Percentiles rank a stretch among this genome's conserved stretches.
Conservation (phyloP, 1,140 invertebrate species). For the Pseudomyrmex cubaensis region DNA sequence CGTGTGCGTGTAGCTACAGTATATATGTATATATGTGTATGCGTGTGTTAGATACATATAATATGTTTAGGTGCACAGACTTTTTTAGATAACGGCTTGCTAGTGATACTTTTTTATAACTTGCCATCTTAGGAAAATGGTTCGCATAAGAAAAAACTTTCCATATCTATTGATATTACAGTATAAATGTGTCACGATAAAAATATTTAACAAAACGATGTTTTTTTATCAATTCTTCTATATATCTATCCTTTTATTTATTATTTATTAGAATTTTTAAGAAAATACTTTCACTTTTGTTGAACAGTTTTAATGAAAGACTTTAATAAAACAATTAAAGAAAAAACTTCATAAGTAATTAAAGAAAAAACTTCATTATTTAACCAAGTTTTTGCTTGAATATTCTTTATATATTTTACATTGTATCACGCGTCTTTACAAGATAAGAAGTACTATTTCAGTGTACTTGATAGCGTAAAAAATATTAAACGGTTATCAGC, state of each 20-base stretch:
- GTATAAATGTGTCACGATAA: slow-evolving; percentile 27
- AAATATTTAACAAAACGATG: no score
- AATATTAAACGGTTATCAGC: slow-evolving; percentile 66
- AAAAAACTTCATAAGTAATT: no score
- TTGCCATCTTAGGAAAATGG: slow-evolving; percentile 44
- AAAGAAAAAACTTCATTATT: neutral
- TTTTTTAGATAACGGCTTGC: slow-evolving; percentile 69
- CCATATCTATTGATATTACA: slow-evolving; percentile 13
- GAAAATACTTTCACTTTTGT: no score
- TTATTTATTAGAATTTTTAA: no score
- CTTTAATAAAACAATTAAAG: neutral
- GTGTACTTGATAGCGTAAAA: slow-evolving; percentile 51
- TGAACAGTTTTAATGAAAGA: neutral
- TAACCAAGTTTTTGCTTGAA: slow-evolving; percentile 25
- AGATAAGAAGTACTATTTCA: slow-evolving; percentile 69
- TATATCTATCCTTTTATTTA: neutral
- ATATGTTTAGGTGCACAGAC: slow-evolving; percentile 66
- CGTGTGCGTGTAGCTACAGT: slow-evolving; percentile 38
- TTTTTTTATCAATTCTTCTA: neutral
- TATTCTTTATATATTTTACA: slow-evolving; percentile 32
- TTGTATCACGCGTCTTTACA: neutral
- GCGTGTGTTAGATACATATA: neutral
- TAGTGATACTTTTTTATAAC: slow-evolving; percentile 70
- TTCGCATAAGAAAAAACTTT: slow-evolving; percentile 59
- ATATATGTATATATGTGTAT: slow-evolving; percentile 5